Evolutionary conservation across 2,888 invertebrate species (phyloP).

Genomic region (Drosophila anomelani): DNA sequence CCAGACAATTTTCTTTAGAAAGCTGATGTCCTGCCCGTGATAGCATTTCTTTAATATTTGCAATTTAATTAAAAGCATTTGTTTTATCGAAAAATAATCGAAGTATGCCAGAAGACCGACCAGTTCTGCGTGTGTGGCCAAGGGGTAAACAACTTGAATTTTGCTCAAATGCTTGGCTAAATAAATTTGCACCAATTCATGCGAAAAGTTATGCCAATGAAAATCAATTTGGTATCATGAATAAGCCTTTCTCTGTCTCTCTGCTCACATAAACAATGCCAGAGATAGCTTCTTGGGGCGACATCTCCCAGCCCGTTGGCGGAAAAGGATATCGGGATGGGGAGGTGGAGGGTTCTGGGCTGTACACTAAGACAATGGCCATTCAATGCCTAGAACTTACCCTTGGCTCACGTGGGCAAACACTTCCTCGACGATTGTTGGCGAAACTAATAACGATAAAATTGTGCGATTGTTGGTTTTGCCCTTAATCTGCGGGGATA

Average conservation of each 20-base stretch:
- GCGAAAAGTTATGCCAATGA: constrained; percentile 60
- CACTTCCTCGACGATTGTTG: constrained; percentile 88
- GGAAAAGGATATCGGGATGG: constrained; percentile 3
- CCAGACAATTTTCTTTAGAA: constrained; percentile 3
- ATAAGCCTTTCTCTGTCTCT: constrained; percentile 27
- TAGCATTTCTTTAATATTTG: constrained; percentile 27
- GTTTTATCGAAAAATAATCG: constrained; percentile 26
- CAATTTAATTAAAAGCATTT: constrained; percentile 46
- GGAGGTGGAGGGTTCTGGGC: background rate
- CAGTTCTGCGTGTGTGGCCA: constrained; percentile 21
- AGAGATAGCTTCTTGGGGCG: constrained; percentile 27
- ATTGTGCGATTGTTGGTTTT: constrained; percentile 95
- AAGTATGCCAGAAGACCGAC: background rate
- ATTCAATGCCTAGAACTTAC: constrained; percentile 75
- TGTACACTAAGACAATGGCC: constrained; percentile 57
- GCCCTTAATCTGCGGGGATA: constrained; percentile 86
- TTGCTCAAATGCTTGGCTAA: constrained; percentile 26
- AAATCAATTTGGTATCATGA: constrained; percentile 52
- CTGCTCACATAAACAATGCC: constrained; percentile 42
- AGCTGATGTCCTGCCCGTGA: background rate
- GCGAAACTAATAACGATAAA: constrained; percentile 93
- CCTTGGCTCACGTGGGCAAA: constrained; percentile 85
- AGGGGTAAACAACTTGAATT: constrained; percentile 41
- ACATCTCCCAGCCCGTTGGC: constrained; percentile 17
- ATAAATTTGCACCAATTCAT: constrained; percentile 62